Evolutionary conservation across 2,113 vertebrate genomes (phyloP), one percentile per base, ranked within the genome.

Genomic region (Myotis yumanensis): DNA sequence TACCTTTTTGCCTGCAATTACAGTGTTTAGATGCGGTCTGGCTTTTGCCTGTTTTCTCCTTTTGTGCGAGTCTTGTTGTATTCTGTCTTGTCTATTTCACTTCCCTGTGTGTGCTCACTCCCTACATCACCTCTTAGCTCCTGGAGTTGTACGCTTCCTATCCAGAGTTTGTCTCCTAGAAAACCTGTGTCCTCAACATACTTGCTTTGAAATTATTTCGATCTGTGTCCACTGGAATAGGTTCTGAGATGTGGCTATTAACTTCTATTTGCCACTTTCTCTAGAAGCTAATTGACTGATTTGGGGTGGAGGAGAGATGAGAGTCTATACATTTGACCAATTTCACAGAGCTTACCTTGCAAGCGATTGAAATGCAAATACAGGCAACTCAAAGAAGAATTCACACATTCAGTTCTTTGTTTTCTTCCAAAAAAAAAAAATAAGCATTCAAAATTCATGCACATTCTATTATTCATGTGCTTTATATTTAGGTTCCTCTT

Each of bases 341-440:
- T 97, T 97, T 97, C 95, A 96, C 95, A 96, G 95, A 89, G 92
- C 79, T 97, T 96, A 95, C 96, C 96, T 97, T 86, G 92, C 89
- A 96, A 95, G 82, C 92, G 90, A 96, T 97, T 96, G 97, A 97
- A 96, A 97, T 97, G 97, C 95, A 96, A 97, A 97, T 95, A 51
- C 20, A 32, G 86, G 10, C 66, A 57, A 80, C 91, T 92, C 89
- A 0, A 66, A 95, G 85, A 96, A 92, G 85, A 97, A 90, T 75
- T 97, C 89, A 80, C 85, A 89, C 43, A 15, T 75, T 90, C 80
- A 52, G 62, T 95, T 94, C 90, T 97, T 97, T 96, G 96, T 97
- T 97, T 97, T 97, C 95, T 96, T 89, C 85, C 96, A 92, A 92
- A 97, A 96, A 97, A 86, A 86, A 96, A 97, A 96, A 97, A 86